phyloP scores from a whole-genome alignment of 2,888 invertebrate genomes.

The Glomeris marginata region DNA sequence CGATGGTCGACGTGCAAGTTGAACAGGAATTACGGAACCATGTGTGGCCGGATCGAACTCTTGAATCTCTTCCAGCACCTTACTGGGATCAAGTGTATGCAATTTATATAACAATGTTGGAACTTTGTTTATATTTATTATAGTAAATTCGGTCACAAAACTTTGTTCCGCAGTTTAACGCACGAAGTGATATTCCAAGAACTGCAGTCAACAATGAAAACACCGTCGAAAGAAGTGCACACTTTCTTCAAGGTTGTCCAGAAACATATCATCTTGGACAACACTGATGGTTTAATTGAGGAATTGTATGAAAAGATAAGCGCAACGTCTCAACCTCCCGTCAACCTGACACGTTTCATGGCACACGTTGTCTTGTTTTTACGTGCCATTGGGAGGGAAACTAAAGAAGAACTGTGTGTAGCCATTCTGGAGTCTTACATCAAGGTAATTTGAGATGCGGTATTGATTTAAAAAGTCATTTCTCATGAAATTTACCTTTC shows the following conservation, averaged over 20 bases:
- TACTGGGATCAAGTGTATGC: constrained; percentile 21
- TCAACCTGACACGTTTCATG: constrained; percentile 56
- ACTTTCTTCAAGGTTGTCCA: constrained; percentile 62
- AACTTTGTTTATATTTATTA: too few species aligned
- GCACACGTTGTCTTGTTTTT: constrained; percentile 74
- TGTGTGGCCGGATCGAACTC: constrained; percentile 30
- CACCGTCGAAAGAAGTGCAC: constrained; percentile 39
- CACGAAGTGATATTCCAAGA: constrained; percentile 52
- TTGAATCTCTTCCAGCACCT: constrained; percentile 20
- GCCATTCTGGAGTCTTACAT: constrained; percentile 55
- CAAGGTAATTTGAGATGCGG: constrained; percentile 21
- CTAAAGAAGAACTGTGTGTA: constrained; percentile 46
- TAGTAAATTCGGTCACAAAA: too few species aligned
- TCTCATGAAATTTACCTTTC: too few species aligned
- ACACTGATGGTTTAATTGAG: constrained; percentile 48
- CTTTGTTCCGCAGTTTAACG: too few species aligned
- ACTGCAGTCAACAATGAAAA: constrained; percentile 44
- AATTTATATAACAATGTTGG: too few species aligned
- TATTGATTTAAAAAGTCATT: too few species aligned
- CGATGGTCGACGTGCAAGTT: constrained; percentile 67
- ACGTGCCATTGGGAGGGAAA: constrained; percentile 51
- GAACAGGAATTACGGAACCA: constrained; percentile 57
- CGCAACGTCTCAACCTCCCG: neutral
- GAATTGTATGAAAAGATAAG: constrained; percentile 48
- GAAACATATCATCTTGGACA: constrained; percentile 68